Evolutionary conservation across 2,113 vertebrate species (phyloP), one percentile per base, ranked within the genome.

Genomic region (Amia ocellicauda): DNA sequence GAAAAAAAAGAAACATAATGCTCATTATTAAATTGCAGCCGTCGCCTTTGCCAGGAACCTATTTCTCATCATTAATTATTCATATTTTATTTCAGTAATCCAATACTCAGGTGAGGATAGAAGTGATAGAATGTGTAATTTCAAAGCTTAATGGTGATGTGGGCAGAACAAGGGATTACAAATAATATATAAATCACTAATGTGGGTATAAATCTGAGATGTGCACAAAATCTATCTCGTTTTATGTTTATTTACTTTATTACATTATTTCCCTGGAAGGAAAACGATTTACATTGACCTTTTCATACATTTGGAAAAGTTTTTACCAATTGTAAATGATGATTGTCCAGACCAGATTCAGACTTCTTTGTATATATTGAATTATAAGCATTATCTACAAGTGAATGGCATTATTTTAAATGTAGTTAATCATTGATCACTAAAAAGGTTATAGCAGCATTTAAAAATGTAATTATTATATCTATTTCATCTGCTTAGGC

Each of bases 11-110:
- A 85, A 87, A 87, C 89, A 91, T 90, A 92, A 94, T 90, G 93
- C 90, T 94, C 89, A 93, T 94, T 94, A 97, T 95, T 94, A 96
- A 94, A 93, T 93, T 91, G 93, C 90, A 92, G 86, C 90, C 88
- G 76, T 89, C 88, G 86, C 91, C 88, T 90, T 87, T 94, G 93
- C 93, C 94, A 91, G 92, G 91, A 93, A 94, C 91, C 92, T 91
- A 94, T 87, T 96, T 91, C 89, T 91, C 90, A 91, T 84, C 92
- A 97, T 99, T 91, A 98, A 97, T 98, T 96, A 99, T 99, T 97
- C 93, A 99, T 94, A 79, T 92, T 85, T 92, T 93, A 93, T 94
- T 95, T 94, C 93, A 91, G 93, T 91, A 94, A 93, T 95, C 93
- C 90, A 94, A 85, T 96, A 94, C 95, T 95, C 94, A 96, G 95